Conservation (phyloP, 2,797 vertebrate genomes). For the Syngnathus acus region DNA sequence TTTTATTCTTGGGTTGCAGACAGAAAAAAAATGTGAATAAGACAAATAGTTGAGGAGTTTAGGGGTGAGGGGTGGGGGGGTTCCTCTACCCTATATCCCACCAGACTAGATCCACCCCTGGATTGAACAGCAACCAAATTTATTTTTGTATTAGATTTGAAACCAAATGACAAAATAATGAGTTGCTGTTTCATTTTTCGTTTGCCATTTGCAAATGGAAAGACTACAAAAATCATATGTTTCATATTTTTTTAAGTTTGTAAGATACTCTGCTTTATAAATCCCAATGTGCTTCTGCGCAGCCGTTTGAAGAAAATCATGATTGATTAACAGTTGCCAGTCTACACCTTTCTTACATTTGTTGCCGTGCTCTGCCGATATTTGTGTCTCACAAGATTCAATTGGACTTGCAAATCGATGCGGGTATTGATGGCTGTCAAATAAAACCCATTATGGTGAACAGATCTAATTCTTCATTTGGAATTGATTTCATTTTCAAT, state of each 20-base stretch:
- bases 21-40: too few species aligned
- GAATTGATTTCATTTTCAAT: conserved; percentile 72
- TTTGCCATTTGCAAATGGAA: background rate
- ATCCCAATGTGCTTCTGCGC: conserved; percentile 62
- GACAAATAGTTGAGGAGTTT: too few species aligned
- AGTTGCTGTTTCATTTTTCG: background rate
- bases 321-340: conserved; percentile 28
- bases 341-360: conserved; percentile 15
- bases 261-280: conserved; percentile 57
- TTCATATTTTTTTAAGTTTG: background rate
- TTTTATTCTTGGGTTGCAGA: too few species aligned
- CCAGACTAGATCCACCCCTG: too few species aligned
- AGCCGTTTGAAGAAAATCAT: conserved; percentile 28
- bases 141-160: background rate
- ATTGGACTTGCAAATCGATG: conserved; percentile 54
- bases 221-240: background rate
- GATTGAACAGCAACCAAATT: too few species aligned
- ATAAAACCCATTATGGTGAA: conserved; percentile 63
- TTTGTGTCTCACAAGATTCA: conserved; percentile 28
- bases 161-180: background rate
- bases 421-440: conserved; percentile 60
- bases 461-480: conserved; percentile 62
- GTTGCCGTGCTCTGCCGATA: conserved; percentile 24
- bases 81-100: too few species aligned
- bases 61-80: too few species aligned